These are phyloP conservation scores for Hanleya hanleyi DNA, from an alignment of 2,888 invertebrate genomes.

Conservation along the genomic window DNA sequence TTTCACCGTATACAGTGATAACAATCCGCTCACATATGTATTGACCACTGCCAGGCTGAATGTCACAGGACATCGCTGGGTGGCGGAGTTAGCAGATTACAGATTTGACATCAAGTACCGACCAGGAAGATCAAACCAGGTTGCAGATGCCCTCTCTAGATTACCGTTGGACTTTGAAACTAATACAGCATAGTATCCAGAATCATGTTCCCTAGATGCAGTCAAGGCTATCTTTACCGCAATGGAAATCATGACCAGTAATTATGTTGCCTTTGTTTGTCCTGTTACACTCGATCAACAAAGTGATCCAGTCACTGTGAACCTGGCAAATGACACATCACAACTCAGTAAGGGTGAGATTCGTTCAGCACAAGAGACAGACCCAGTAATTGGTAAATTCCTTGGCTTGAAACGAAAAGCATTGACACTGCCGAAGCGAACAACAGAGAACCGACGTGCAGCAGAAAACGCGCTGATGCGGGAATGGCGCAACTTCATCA, in stretches of 20 bases:
- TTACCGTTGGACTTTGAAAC: not conserved
- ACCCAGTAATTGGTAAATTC: not conserved
- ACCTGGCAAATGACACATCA: too few relatives aligned
- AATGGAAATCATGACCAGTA: not conserved
- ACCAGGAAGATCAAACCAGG: slow-evolving; percentile 12
- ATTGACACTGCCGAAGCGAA: too few relatives aligned
- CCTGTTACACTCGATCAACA: not conserved
- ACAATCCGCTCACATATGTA: slow-evolving; percentile 24
- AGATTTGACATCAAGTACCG: slow-evolving; percentile 12
- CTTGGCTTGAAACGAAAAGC: not conserved
- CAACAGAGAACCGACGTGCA: too few relatives aligned
- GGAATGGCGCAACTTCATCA: not conserved
- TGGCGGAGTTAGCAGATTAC: slow-evolving; percentile 20
- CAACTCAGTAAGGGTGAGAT: too few relatives aligned
- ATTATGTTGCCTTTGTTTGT: not conserved
- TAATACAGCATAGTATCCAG: too few relatives aligned
- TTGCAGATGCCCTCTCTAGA: slow-evolving; percentile 23
- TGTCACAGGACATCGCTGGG: slow-evolving; percentile 26
- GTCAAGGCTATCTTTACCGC: not conserved
- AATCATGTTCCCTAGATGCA: not conserved
- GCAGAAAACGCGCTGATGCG: not conserved
- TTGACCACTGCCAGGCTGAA: slow-evolving; percentile 24
- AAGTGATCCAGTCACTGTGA: too few relatives aligned
- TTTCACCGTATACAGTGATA: not conserved
- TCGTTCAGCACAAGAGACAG: not conserved